Evolutionary conservation across 2,113 vertebrate species (phyloP).

Genomic region (Amphiprion percula): DNA sequence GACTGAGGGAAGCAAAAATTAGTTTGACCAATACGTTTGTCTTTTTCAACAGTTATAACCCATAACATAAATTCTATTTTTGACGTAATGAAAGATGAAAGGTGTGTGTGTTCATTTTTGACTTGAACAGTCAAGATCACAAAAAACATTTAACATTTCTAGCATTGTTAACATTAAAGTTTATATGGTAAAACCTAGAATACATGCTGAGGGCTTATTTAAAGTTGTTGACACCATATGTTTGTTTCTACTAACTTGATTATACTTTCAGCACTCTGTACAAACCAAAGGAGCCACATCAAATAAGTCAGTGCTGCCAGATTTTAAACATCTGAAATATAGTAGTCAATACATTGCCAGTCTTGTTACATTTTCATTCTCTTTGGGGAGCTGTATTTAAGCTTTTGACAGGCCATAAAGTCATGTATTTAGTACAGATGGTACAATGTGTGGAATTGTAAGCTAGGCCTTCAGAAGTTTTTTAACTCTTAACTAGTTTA

Average conservation of each 20-base stretch:
- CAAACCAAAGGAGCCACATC: neutral
- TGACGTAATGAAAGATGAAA: no score
- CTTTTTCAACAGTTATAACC: no score
- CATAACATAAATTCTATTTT: no score
- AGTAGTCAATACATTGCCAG: constrained; percentile 6
- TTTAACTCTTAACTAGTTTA: neutral
- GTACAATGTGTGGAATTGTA: neutral
- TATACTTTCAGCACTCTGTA: constrained; percentile 3
- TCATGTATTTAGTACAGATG: neutral
- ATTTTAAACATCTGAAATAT: constrained; percentile 3
- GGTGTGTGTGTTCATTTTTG: no score
- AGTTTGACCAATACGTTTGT: neutral
- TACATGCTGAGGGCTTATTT: neutral
- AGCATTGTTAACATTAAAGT: neutral
- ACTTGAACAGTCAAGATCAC: neutral
- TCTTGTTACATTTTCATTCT: constrained; percentile 14
- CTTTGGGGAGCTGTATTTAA: neutral
- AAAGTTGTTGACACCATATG: neutral
- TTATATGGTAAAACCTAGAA: neutral
- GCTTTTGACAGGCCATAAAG: constrained; percentile 19
- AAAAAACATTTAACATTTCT: neutral
- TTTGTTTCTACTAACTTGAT: constrained; percentile 6
- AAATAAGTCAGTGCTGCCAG: neutral
- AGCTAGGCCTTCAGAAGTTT: neutral
- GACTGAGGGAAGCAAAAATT: neutral